Evolutionary conservation across 2,797 vertebrate genomes (phyloP), one percentile per base, ranked within the genome.

Genomic region (Oceanodroma leucorhoa): DNA sequence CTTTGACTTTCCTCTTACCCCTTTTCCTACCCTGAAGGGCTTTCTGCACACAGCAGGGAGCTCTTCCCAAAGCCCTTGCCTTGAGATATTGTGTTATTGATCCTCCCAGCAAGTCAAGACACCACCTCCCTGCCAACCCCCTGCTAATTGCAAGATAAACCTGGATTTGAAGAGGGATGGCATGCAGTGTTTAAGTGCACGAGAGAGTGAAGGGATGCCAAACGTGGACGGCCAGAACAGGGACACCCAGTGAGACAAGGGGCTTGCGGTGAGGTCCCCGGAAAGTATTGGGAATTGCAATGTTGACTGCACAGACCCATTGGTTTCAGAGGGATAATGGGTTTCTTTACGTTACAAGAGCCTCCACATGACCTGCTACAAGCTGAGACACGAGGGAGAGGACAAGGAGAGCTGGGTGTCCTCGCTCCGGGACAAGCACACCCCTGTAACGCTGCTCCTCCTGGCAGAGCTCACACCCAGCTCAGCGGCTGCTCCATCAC

Each of bases 121-220:
- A 48, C n/a, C 41, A n/a, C n/a, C 50, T 66, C 53, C 53, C 41
- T 69, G 40, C n/a, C n/a, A 34, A 34, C 26, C 32, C 8, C 14
- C n/a, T 30, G 43, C 24, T 72, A 57, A 79, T n/a, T 58, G 40
- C 48, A 83, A 88, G 36, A 18, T 30, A 65, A 88, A n/a, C 24
- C 41, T 57, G 67, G n/a, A 26, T 77, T 67, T 72, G 32, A 64
- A 58, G 40, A 53, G 9, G 40, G 36, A n/a, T n/a, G 40, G 20
- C 38, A 61, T 4, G 0, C 10, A 6, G 36, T 20, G 13, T 73
- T 8, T 46, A 20, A 4, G 9, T 8, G 38, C 19, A 54, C 1
- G 3, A 54, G 30, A 36, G 46, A 70, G 22, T 3, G 2, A 61
- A 84, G 53, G 58, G 54, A 55, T 2, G 5, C 13, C 57, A 79